Conservation (phyloP, 2,888 invertebrate genomes). For the Syritta pipiens region DNA sequence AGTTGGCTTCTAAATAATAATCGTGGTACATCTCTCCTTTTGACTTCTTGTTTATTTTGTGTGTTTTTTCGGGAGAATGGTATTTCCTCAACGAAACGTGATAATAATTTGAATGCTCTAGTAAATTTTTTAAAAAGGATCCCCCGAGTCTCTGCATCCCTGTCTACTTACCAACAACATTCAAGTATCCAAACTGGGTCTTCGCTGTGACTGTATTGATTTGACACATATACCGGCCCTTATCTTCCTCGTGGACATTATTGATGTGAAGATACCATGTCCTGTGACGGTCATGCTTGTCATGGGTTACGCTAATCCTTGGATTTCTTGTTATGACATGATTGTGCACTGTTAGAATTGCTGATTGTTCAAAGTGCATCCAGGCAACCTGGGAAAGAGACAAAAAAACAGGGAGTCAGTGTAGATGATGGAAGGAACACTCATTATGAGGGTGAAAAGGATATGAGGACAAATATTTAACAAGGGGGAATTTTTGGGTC, state of each 20-base stretch:
- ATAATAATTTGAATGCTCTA: conserved; percentile 35
- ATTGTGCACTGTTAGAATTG: conserved; percentile 94
- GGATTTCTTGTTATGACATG: conserved; percentile 96
- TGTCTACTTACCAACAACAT: conserved; percentile 91
- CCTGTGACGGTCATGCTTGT: conserved; percentile 89
- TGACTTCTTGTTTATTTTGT: conserved; percentile 36
- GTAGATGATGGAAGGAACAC: background rate
- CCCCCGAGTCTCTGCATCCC: background rate
- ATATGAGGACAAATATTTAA: conserved; percentile 55
- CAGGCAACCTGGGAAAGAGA: conserved; percentile 89
- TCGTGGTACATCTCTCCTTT: conserved; percentile 35
- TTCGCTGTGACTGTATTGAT: conserved; percentile 95
- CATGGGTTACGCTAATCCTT: conserved; percentile 93
- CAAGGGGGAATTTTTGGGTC: conserved; percentile 23
- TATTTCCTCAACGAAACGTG: conserved; percentile 17
- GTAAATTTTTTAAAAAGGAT: conserved; percentile 4
- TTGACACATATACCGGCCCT: conserved; percentile 96
- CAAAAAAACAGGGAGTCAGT: background rate
- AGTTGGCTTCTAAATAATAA: conserved; percentile 57
- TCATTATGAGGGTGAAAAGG: conserved; percentile 5
- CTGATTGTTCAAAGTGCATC: conserved; percentile 97
- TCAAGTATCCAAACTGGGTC: conserved; percentile 94
- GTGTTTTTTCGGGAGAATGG: conserved; percentile 12
- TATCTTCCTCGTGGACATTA: conserved; percentile 94
- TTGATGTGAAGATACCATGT: conserved; percentile 96